Evolutionary conservation across 1,140 invertebrate species (phyloP).

Genomic region (Musca vetustissima): DNA sequence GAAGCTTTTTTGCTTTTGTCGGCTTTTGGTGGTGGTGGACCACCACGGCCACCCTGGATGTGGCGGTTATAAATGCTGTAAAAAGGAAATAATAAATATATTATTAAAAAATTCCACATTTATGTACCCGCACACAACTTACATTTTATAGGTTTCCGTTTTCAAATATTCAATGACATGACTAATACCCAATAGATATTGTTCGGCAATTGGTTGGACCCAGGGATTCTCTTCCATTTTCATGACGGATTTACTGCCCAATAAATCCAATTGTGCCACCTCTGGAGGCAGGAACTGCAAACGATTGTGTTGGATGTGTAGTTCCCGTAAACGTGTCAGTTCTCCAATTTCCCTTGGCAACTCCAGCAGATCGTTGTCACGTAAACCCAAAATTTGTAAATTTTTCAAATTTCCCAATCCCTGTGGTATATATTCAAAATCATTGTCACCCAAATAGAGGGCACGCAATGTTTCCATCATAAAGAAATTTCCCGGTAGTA

Average conservation of each 20-base stretch:
- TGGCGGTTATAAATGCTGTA: slow-evolving; percentile 78
- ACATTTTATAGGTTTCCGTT: slow-evolving; percentile 94
- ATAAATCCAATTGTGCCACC: slow-evolving; percentile 83
- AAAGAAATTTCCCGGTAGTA: slow-evolving; percentile 97
- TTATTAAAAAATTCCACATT: slow-evolving; percentile 3
- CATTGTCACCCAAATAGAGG: slow-evolving; percentile 97
- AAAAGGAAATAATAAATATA: slow-evolving; percentile 40
- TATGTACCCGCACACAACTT: no score
- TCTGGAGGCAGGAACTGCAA: slow-evolving; percentile 91
- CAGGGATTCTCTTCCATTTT: slow-evolving; percentile 97
- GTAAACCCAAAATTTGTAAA: slow-evolving; percentile 89
- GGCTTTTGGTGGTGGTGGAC: slow-evolving; percentile 74
- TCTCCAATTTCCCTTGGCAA: slow-evolving; percentile 93
- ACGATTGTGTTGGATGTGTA: slow-evolving; percentile 93
- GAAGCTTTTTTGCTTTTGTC: slow-evolving; percentile 89
- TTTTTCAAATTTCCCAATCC: slow-evolving; percentile 94
- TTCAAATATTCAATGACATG: slow-evolving; percentile 93
- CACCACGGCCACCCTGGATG: slow-evolving; percentile 67
- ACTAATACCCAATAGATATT: slow-evolving; percentile 87
- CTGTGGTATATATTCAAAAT: slow-evolving; percentile 89
- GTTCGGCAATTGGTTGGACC: slow-evolving; percentile 95
- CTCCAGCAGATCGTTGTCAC: slow-evolving; percentile 94
- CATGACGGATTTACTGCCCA: slow-evolving; percentile 93
- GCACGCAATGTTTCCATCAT: slow-evolving; percentile 95
- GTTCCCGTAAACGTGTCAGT: slow-evolving; percentile 78